Conservation (phyloP, 2,888 invertebrate species). For the Zhuqinia jingwanae region DNA sequence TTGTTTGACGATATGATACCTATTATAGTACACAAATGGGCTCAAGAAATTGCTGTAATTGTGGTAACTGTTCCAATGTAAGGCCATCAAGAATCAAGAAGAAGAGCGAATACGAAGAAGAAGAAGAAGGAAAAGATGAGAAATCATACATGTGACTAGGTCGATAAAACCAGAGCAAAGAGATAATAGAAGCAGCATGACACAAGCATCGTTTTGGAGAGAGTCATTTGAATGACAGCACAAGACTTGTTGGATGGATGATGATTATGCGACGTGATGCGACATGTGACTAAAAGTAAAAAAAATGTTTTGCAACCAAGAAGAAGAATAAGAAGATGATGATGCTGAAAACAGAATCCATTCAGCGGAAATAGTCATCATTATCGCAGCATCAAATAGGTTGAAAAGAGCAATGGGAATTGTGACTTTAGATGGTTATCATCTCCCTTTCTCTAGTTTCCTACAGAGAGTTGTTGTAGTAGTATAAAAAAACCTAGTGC, state of each 20-base stretch:
- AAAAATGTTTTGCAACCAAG: not conserved
- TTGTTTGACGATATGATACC: not conserved
- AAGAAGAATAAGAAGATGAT: too few relatives aligned
- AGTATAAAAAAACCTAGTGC: not conserved
- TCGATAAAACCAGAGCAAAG: slow-evolving; percentile 12
- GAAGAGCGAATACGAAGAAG: too few relatives aligned
- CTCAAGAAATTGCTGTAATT: slow-evolving; percentile 9
- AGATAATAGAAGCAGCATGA: too few relatives aligned
- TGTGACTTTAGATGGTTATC: not conserved
- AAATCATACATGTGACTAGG: not conserved
- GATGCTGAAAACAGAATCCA: not conserved
- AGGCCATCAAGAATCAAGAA: slow-evolving; percentile 11
- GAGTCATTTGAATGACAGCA: slow-evolving; percentile 47
- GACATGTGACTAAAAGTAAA: too few relatives aligned
- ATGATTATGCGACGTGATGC: not conserved
- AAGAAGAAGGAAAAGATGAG: not conserved
- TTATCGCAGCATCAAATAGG: slow-evolving; percentile 13
- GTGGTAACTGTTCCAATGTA: slow-evolving; percentile 28
- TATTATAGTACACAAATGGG: slow-evolving; percentile 3
- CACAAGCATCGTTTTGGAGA: too few relatives aligned
- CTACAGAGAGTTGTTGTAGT: slow-evolving; percentile 4
- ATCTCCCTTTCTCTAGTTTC: too few relatives aligned
- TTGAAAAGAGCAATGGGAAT: slow-evolving; percentile 1
- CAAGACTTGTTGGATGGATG: not conserved
- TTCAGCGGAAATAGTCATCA: slow-evolving; percentile 25